Conservation (phyloP, 2,888 invertebrate genomes). For the Scaptomyza parva region DNA sequence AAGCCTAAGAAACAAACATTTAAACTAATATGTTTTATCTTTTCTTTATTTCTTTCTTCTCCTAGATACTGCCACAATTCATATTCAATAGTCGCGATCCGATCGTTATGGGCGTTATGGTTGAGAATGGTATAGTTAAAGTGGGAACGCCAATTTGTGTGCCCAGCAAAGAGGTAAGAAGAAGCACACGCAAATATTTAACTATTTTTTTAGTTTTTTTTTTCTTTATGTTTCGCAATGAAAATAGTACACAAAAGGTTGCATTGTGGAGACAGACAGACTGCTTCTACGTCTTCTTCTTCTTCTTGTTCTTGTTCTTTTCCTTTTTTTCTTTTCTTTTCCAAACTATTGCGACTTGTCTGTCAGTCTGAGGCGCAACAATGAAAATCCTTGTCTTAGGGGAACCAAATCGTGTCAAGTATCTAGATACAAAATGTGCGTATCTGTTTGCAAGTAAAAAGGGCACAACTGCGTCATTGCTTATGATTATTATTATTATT, state of each 20-base stretch:
- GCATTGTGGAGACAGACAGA: conserved; percentile 65
- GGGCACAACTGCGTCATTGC: conserved; percentile 59
- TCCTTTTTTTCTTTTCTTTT: conserved; percentile 4
- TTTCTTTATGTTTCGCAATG: neutral
- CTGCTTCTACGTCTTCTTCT: no score
- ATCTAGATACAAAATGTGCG: conserved; percentile 64
- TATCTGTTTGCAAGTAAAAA: conserved; percentile 20
- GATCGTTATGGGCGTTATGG: conserved; percentile 97
- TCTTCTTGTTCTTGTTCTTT: conserved; percentile 15
- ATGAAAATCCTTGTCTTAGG: conserved; percentile 72
- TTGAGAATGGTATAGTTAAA: conserved; percentile 97
- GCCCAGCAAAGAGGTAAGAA: conserved; percentile 94
- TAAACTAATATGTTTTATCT: conserved; percentile 25
- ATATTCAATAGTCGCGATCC: conserved; percentile 99
- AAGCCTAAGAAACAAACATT: neutral
- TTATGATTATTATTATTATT: conserved; percentile 36
- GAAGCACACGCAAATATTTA: conserved; percentile 64
- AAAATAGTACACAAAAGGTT: conserved; percentile 45
- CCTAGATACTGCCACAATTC: conserved; percentile 91
- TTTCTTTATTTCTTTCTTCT: conserved; percentile 12
- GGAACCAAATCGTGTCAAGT: conserved; percentile 75
- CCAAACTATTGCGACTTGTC: conserved; percentile 39
- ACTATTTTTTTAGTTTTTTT: conserved; percentile 44
- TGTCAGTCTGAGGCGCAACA: conserved; percentile 54
- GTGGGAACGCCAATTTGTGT: conserved; percentile 99